A percentile compares a stretch with the other conserved stretches of the same genome.
These are phyloP conservation scores for Cariama cristata DNA, from an alignment of 2,113 vertebrate species.

Conservation along the genomic window DNA sequence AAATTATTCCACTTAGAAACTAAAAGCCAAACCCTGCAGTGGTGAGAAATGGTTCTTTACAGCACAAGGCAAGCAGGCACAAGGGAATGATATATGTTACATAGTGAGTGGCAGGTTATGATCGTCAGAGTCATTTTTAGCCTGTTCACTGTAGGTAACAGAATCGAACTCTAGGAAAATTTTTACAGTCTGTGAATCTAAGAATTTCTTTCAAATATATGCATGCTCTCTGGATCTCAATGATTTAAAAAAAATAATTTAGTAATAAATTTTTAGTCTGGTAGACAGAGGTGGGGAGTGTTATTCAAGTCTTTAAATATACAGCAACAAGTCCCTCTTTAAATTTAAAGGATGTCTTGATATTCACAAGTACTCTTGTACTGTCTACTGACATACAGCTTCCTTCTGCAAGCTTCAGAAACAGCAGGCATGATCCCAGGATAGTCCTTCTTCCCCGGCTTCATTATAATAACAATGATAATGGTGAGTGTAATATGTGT, in stretches of 20 bases:
- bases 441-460: neutral
- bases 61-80: neutral
- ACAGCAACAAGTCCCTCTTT: rapidly evolving
- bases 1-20: neutral
- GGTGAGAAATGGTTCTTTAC: neutral
- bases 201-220: neutral
- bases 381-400: neutral
- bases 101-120: neutral
- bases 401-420: neutral
- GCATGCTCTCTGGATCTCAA: neutral
- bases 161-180: neutral
- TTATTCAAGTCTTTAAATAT: neutral
- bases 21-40: neutral
- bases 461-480: neutral
- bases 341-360: neutral
- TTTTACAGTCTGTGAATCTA: neutral
- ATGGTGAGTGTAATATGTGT: neutral
- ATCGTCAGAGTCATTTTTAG: neutral
- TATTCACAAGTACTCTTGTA: neutral
- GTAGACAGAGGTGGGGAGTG: neutral
- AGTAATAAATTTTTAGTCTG: neutral
- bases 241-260: neutral
- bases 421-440: neutral
- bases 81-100: neutral
- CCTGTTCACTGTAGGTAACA: neutral